Base-by-base conservation (phyloP, 2,113 vertebrate genomes). In the Rhinogobius similis region DNA sequence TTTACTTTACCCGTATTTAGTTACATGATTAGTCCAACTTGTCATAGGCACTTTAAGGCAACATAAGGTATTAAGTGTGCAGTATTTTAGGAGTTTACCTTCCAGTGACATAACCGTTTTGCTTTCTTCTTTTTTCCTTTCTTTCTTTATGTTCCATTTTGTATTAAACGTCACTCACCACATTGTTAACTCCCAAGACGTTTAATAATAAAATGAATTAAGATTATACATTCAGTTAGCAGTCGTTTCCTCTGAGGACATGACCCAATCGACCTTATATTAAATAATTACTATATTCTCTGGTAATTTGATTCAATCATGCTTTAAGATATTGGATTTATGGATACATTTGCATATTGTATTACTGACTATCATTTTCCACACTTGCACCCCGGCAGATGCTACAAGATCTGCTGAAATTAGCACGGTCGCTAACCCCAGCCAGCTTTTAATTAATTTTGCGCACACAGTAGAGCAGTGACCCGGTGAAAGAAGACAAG, bases 371-470 rank as follows among this genome's bases (percentile, higher is more conserved):
- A 65, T 70, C 68, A 5, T 67, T 70, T 67, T 52, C 69, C 76
- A 36, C 58, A 61, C 18, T 61, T 12, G 27, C 39, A 70, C 61
- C 65, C 67, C 77, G 74, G 75, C 84, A 89, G 70, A 85, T 77
- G 82, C 72, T 82, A 62, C 55, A 70, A 0, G 14, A 68, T 75
- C 61, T 76, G 73, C 62, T 68, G 67, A 69, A 78, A 89, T 87
- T 81, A 85, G 78, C 65, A n/a, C 20, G 29, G 86, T 81, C 84
- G 62, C 77, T 81, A 66, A 87, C 82, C 84, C 68, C 72, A n/a
- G 84, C 68, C 82, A 66, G 74, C 70, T 91, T 92, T 90, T 90
- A 91, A 94, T 94, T 93, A 90, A 91, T 91, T 92, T 92, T 75
- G 87, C 89, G 89, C 77, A 82, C 78, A 86, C 85, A 84, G 83